Conservation (phyloP, 2,888 invertebrate species). For the Lepidocyrtinus sp. region DNA sequence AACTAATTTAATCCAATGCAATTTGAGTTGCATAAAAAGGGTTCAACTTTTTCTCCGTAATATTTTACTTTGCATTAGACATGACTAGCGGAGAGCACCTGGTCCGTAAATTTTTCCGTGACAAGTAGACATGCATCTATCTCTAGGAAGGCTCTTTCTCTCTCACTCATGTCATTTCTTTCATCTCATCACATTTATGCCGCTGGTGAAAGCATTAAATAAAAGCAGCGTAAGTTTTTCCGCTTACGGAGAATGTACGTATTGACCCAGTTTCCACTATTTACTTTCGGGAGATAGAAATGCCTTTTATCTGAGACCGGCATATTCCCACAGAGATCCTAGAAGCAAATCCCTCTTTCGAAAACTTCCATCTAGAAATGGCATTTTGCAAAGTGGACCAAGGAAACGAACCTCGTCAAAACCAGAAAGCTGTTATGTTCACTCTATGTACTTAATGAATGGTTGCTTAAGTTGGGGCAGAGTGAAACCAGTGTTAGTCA, state of each 20-base stretch:
- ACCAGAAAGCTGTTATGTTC: not conserved
- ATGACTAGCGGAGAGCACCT: too few relatives aligned
- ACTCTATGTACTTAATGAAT: not conserved
- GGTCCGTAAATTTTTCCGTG: not conserved
- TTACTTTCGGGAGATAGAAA: not conserved
- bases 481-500: not conserved
- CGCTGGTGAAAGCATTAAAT: too few relatives aligned
- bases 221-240: not conserved
- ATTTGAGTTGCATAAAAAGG: not conserved
- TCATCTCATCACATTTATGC: too few relatives aligned
- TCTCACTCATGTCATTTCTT: too few relatives aligned
- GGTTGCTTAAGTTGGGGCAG: not conserved
- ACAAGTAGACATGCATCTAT: not conserved
- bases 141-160: not conserved
- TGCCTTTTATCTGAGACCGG: not conserved
- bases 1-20: not conserved
- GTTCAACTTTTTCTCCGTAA: not conserved
- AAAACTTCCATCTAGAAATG: not conserved
- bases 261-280: not conserved
- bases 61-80: not conserved
- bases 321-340: too few relatives aligned
- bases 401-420: not conserved
- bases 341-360: not conserved
- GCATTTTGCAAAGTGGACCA: not conserved
- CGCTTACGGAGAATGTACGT: not conserved